A percentile compares a stretch with the other conserved stretches of the same genome.
phyloP scores from a whole-genome alignment of 64 coral and sea anemone species.

The Pachyseris speciosa region DNA sequence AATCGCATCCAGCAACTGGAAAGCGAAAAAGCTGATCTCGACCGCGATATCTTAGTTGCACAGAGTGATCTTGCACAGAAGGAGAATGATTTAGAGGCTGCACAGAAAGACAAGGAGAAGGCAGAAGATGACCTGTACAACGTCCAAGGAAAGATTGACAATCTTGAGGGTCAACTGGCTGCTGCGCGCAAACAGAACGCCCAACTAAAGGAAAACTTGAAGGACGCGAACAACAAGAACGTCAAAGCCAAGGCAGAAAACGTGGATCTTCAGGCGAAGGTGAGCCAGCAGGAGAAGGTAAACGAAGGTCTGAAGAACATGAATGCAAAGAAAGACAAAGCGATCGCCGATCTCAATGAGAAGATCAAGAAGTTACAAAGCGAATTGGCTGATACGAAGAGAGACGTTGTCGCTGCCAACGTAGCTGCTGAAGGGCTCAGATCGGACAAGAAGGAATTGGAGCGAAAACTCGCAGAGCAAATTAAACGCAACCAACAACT shows the following conservation, averaged over 20 bases:
- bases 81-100: slow-evolving; percentile 83
- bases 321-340: slow-evolving; percentile 87
- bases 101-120: slow-evolving; percentile 71
- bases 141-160: slow-evolving; percentile 77
- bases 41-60: slow-evolving; percentile 74
- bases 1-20: slow-evolving; percentile 76
- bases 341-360: slow-evolving; percentile 73
- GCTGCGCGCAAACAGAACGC: slow-evolving; percentile 81
- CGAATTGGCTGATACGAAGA: slow-evolving; percentile 72
- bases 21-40: slow-evolving; percentile 83
- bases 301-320: slow-evolving; percentile 77
- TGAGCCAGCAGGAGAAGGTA: slow-evolving; percentile 74
- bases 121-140: slow-evolving; percentile 90
- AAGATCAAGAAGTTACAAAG: slow-evolving; percentile 91
- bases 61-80: slow-evolving; percentile 78
- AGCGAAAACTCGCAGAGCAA: slow-evolving; percentile 73
- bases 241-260: slow-evolving; percentile 85
- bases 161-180: slow-evolving; percentile 86
- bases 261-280: slow-evolving; percentile 61
- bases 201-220: slow-evolving; percentile 87
- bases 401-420: slow-evolving; percentile 73
- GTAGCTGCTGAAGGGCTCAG: slow-evolving; percentile 55
- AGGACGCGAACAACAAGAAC: slow-evolving; percentile 85
- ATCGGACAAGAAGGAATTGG: slow-evolving; percentile 81
- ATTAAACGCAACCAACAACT: slow-evolving; percentile 53